Percentiles rank a stretch among this genome's conserved stretches.
Conservation (phyloP, 2,888 invertebrate genomes). For the Cryptophagus acutangulus region DNA sequence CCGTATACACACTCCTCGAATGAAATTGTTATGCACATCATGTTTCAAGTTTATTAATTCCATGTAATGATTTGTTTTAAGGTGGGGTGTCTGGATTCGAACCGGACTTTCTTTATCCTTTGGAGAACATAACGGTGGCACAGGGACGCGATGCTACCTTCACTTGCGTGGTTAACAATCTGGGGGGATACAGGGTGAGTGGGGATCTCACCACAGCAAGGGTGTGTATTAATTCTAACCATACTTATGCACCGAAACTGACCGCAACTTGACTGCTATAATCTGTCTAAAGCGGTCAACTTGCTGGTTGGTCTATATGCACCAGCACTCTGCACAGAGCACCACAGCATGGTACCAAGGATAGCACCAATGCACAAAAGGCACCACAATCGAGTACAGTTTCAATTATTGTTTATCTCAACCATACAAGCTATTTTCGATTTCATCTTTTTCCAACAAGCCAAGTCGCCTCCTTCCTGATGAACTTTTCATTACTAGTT, state of each 20-base stretch:
- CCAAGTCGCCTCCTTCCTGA: too few relatives aligned
- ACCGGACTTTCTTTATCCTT: constrained; percentile 73
- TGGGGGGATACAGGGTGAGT: constrained; percentile 84
- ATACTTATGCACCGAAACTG: constrained; percentile 35
- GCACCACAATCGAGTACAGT: too few relatives aligned
- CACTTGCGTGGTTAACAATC: constrained; percentile 80
- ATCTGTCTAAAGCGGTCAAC: constrained; percentile 26
- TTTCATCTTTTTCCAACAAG: too few relatives aligned
- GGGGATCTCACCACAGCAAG: constrained; percentile 77
- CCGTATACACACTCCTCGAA: constrained; percentile 8
- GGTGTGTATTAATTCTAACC: constrained; percentile 64
- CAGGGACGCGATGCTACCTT: constrained; percentile 80
- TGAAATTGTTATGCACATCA: constrained; percentile 28
- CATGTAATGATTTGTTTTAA: constrained; percentile 35
- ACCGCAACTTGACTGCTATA: constrained; percentile 33
- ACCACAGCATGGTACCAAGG: constrained; percentile 24
- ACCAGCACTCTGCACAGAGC: constrained; percentile 26
- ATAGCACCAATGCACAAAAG: constrained; percentile 12
- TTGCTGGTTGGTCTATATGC: constrained; percentile 21
- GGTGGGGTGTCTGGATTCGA: constrained; percentile 68
- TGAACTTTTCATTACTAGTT: too few relatives aligned
- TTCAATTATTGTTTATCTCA: too few relatives aligned
- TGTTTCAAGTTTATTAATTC: constrained; percentile 26
- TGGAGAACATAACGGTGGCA: constrained; percentile 79
- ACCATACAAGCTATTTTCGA: too few relatives aligned